A percentile compares a stretch with the other conserved stretches of the same genome.
phyloP scores from a whole-genome alignment of 2,113 vertebrate species.

The Aspiorhynchus laticeps region DNA sequence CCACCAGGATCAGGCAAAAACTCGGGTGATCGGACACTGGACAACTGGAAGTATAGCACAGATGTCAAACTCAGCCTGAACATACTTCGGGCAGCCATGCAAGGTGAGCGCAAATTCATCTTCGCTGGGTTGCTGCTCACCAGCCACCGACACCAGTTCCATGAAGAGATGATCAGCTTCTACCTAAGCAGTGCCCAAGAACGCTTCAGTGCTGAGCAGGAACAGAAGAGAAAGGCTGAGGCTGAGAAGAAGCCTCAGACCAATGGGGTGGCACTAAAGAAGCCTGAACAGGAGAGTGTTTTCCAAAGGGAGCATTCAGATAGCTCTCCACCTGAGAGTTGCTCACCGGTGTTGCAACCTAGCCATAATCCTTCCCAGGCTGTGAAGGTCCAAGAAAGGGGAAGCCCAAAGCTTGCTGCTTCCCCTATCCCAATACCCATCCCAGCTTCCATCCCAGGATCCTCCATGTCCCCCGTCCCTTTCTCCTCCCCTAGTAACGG shows the following conservation, averaged over 20 bases:
- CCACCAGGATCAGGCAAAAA: constrained; percentile 71
- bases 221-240: constrained; percentile 87
- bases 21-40: constrained; percentile 81
- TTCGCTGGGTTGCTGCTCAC: constrained; percentile 95
- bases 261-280: constrained; percentile 67
- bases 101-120: constrained; percentile 98
- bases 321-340: constrained; percentile 83
- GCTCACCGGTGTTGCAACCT: constrained; percentile 85
- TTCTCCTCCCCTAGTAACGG: constrained; percentile 84
- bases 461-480: constrained; percentile 67
- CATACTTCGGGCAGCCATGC: constrained; percentile 97
- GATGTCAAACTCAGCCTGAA: constrained; percentile 98
- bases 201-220: constrained; percentile 95
- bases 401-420: constrained; percentile 79
- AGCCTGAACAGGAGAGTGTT: constrained; percentile 72
- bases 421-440: constrained; percentile 61
- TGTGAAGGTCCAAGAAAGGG: constrained; percentile 86
- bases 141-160: constrained; percentile 97
- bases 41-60: constrained; percentile 97
- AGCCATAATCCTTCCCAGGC: constrained; percentile 83
- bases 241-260: constrained; percentile 75
- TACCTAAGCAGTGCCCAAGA: constrained; percentile 96
- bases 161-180: constrained; percentile 98
- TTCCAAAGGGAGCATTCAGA: constrained; percentile 81
- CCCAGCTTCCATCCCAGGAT: constrained; percentile 55